phyloP scores from a whole-genome alignment of 2,797 vertebrate genomes.

The Ataeniobius toweri region DNA sequence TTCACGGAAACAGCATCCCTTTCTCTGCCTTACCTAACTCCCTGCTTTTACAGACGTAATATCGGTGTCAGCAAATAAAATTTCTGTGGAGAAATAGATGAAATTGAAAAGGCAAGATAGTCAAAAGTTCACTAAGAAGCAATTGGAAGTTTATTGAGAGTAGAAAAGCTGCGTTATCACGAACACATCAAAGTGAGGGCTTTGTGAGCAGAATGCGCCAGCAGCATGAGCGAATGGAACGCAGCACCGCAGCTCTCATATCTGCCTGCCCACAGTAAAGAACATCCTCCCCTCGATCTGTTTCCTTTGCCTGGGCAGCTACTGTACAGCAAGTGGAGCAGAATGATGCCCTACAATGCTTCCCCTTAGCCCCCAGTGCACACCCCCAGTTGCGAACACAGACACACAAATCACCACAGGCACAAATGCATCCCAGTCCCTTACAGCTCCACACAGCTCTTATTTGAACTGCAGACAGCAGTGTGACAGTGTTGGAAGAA shows the following conservation, averaged over 20 bases:
- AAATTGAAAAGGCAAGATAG: slow-evolving; percentile 69
- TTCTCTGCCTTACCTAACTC: slow-evolving; percentile 54
- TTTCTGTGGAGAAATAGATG: slow-evolving; percentile 56
- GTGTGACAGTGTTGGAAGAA: neutral
- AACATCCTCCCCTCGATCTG: slow-evolving; percentile 40
- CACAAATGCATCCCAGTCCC: slow-evolving; percentile 5
- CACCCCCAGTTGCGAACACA: slow-evolving; percentile 33
- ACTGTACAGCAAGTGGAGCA: slow-evolving; percentile 80
- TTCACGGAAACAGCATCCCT: slow-evolving; percentile 57
- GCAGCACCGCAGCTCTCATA: slow-evolving; percentile 46
- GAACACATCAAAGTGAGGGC: slow-evolving; percentile 56
- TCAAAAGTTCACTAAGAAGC: slow-evolving; percentile 68
- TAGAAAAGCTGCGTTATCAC: slow-evolving; percentile 61
- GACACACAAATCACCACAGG: slow-evolving; percentile 16
- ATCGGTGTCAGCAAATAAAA: slow-evolving; percentile 48
- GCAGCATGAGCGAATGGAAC: slow-evolving; percentile 33
- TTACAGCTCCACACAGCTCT: neutral
- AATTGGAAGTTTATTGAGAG: slow-evolving; percentile 68
- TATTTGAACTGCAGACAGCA: neutral
- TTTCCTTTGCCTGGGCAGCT: slow-evolving; percentile 51
- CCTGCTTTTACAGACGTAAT: slow-evolving; percentile 56
- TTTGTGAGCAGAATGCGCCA: slow-evolving; percentile 32
- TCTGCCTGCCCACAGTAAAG: slow-evolving; percentile 42
- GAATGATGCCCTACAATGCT: slow-evolving; percentile 80
- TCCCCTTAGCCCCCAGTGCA: slow-evolving; percentile 49